A percentile compares a stretch with the other conserved stretches of the same genome.
These are phyloP conservation scores for Cataglyphis albicans DNA, from an alignment of 2,888 invertebrate genomes.

Conservation along the genomic window DNA sequence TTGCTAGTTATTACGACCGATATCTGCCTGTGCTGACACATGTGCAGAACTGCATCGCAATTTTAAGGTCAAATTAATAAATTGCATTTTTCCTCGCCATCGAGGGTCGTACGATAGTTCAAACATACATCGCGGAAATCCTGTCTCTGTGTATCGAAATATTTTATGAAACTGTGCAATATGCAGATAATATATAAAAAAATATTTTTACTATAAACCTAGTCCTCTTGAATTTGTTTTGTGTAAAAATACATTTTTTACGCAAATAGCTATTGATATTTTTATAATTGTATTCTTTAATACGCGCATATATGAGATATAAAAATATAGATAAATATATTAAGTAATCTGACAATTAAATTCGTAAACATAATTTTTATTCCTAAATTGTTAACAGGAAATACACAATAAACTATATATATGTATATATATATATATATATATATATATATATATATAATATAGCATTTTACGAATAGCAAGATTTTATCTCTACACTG, in stretches of 20 bases:
- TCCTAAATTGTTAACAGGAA: background rate
- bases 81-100: conserved; percentile 56
- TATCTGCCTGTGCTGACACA: conserved; percentile 31
- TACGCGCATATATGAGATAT: background rate
- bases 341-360: background rate
- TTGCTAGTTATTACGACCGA: background rate
- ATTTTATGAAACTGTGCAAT: background rate
- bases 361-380: background rate
- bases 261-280: background rate
- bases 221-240: background rate
- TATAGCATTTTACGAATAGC: too few species aligned
- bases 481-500: background rate
- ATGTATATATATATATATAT: too few species aligned
- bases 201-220: background rate
- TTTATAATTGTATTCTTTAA: background rate
- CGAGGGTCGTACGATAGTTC: conserved; percentile 65
- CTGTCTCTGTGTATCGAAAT: conserved; percentile 53
- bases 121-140: conserved; percentile 65
- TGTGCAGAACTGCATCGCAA: conserved; percentile 64
- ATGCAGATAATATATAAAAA: background rate
- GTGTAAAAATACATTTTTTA: background rate
- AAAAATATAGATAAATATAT: background rate
- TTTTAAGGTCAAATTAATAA: conserved; percentile 81
- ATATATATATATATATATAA: too few species aligned
- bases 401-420: background rate